A percentile compares a stretch with the other conserved stretches of the same genome.
Conservation (phyloP, 2,888 invertebrate species). For the Luperina nickerlii region DNA sequence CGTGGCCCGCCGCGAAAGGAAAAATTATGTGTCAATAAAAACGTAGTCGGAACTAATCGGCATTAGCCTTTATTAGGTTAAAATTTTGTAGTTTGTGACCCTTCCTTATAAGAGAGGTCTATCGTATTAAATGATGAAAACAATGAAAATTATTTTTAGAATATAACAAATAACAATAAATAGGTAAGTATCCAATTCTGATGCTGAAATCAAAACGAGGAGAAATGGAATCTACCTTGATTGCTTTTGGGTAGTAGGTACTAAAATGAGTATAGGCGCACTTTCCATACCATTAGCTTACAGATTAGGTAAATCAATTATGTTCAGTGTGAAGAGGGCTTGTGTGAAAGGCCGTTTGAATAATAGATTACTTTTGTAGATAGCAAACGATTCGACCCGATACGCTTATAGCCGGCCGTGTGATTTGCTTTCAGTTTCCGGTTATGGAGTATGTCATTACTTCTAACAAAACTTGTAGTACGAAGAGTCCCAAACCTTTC, state of each 20-base stretch:
- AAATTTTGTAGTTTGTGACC: background rate
- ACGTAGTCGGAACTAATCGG: slow-evolving; percentile 2
- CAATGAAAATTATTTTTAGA: background rate
- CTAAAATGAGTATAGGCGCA: slow-evolving; percentile 20
- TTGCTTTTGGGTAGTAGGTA: background rate
- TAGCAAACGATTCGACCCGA: slow-evolving; percentile 49
- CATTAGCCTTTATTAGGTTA: background rate
- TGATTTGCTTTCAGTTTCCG: slow-evolving; percentile 56
- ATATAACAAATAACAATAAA: background rate
- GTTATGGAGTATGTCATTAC: slow-evolving; percentile 45
- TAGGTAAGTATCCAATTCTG: background rate
- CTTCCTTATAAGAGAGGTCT: background rate
- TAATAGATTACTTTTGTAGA: slow-evolving; percentile 59
- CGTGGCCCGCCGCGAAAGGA: slow-evolving; percentile 8
- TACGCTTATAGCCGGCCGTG: slow-evolving; percentile 37
- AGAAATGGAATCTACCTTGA: background rate
- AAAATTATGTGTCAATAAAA: slow-evolving; percentile 31
- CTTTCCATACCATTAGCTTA: slow-evolving; percentile 33
- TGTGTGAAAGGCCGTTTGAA: slow-evolving; percentile 58
- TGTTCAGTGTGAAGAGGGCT: slow-evolving; percentile 41
- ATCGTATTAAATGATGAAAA: background rate
- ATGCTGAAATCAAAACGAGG: background rate
- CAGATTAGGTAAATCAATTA: slow-evolving; percentile 48
- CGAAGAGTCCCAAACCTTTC: slow-evolving; percentile 42
- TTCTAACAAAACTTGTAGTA: slow-evolving; percentile 48